Evolutionary conservation across 64 coral and sea anemone species (phyloP).

Genomic region (Montipora sp.): DNA sequence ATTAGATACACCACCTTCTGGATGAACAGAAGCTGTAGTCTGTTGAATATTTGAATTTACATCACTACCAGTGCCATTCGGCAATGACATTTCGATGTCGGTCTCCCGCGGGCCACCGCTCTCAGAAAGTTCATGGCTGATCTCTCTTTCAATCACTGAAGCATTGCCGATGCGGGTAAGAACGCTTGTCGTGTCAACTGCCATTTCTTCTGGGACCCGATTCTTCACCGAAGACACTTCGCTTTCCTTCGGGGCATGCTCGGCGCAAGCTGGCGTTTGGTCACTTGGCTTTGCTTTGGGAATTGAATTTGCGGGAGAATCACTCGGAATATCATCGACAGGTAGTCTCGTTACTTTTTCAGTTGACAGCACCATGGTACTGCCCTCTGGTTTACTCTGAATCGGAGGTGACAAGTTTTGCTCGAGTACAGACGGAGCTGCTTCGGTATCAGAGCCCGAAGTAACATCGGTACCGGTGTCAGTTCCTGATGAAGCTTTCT

Average conservation of each 20-base stretch:
- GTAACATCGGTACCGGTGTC: conserved; percentile 47
- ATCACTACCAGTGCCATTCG: background rate
- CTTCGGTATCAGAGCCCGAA: conserved; percentile 47
- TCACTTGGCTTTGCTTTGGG: background rate
- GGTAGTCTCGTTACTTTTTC: background rate
- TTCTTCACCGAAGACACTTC: background rate
- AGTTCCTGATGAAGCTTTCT: conserved; percentile 57
- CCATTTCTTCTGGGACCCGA: conserved; percentile 5
- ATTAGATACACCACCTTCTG: background rate
- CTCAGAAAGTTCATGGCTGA: background rate
- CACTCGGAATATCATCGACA: background rate
- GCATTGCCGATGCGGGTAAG: background rate
- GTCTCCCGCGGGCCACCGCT: background rate
- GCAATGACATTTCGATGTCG: background rate
- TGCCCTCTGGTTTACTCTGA: background rate
- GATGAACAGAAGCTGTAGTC: background rate
- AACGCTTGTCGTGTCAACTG: background rate
- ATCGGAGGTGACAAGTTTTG: conserved; percentile 21
- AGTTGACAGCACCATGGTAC: background rate
- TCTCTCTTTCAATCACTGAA: background rate
- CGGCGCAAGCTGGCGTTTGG: conserved; percentile 17
- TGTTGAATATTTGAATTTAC: background rate
- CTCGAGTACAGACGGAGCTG: background rate
- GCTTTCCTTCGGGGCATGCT: conserved; percentile 9
- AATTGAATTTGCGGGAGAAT: background rate